These are phyloP conservation scores for Parazoanthus darwini DNA, from an alignment of 92 coral and sea anemone species.

Conservation along the genomic window DNA sequence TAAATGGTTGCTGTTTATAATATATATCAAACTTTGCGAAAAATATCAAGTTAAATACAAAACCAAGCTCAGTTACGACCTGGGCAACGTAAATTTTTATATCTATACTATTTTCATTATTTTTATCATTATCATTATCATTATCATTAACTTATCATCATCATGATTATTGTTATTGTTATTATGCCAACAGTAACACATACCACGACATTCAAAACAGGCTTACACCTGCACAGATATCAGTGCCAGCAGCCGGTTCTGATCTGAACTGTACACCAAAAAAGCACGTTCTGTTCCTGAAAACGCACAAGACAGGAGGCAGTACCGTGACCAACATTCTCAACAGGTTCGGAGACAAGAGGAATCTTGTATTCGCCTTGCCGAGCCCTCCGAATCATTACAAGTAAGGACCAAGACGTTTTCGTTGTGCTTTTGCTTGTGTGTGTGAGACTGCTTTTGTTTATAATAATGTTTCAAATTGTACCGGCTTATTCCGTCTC, in stretches of 20 bases:
- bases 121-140: too few relatives aligned
- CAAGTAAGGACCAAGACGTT: neutral
- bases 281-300: slow-evolving; percentile 80
- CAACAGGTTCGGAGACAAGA: slow-evolving; percentile 82
- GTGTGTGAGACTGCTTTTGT: neutral
- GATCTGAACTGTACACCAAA: slow-evolving; percentile 64
- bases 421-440: neutral
- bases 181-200: too few relatives aligned
- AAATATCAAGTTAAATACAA: too few relatives aligned
- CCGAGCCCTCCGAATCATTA: slow-evolving; percentile 46
- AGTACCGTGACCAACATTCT: slow-evolving; percentile 91
- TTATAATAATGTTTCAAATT: too few relatives aligned
- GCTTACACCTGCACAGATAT: neutral
- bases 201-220: neutral
- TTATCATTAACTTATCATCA: too few relatives aligned
- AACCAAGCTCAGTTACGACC: too few relatives aligned
- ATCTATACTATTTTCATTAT: too few relatives aligned
- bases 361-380: slow-evolving; percentile 67
- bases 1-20: too few relatives aligned
- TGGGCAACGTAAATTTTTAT: too few relatives aligned
- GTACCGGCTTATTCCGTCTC: too few relatives aligned
- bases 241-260: neutral
- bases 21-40: too few relatives aligned
- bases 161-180: too few relatives aligned
- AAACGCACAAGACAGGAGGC: slow-evolving; percentile 94